Percentiles rank a stretch among this genome's conserved stretches.
Conservation (phyloP, 2,113 vertebrate species). For the Probosciger aterrimus region DNA sequence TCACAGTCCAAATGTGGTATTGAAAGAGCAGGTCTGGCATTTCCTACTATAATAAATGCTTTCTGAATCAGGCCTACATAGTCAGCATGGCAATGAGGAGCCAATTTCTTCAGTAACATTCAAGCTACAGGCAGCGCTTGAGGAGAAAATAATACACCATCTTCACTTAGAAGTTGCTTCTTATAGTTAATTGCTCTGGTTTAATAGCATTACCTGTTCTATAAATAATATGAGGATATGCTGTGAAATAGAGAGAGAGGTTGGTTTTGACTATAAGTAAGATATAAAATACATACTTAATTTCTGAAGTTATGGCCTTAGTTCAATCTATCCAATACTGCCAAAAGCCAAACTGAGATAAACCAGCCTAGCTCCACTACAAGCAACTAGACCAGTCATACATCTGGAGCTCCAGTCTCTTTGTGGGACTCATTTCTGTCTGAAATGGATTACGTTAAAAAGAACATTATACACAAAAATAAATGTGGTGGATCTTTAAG, state of each 20-base stretch:
- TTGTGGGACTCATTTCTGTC: not conserved
- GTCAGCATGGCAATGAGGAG: not conserved
- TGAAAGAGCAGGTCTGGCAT: not conserved
- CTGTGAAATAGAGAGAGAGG: not conserved
- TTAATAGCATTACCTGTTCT: not conserved
- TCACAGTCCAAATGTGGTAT: not conserved
- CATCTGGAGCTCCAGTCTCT: not conserved
- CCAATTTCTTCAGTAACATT: not conserved
- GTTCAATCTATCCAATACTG: not conserved
- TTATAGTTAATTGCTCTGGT: not conserved
- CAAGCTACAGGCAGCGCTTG: not conserved
- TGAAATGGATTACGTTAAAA: not conserved
- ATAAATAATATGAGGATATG: not conserved
- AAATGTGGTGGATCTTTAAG: not conserved
- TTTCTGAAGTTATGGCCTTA: not conserved
- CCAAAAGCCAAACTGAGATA: not conserved
- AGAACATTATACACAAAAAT: not conserved
- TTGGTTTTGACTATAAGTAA: not conserved
- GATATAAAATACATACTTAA: not conserved
- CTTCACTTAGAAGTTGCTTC: not conserved
- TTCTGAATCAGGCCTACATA: not conserved
- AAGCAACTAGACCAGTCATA: not conserved
- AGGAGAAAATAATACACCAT: not conserved
- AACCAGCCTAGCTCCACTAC: not conserved
- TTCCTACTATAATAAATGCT: not conserved